These are phyloP conservation scores for Whitmania pigra DNA, from an alignment of 1,140 invertebrate genomes.

Conservation along the genomic window DNA sequence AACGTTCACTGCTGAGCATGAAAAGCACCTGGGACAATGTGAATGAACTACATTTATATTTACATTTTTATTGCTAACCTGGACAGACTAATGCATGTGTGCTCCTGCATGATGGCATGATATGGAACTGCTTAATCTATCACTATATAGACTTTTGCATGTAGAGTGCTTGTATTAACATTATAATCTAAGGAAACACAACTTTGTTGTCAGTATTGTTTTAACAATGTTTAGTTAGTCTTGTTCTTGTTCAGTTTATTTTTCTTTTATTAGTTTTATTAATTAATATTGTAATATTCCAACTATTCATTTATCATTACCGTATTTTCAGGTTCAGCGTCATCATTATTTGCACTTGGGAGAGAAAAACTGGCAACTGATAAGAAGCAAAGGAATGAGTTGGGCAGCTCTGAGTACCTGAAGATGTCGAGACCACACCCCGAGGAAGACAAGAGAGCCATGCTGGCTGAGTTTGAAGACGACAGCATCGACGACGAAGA, in stretches of 20 bases:
- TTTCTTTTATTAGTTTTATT: too few relatives aligned
- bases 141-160: too few relatives aligned
- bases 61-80: too few relatives aligned
- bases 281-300: neutral
- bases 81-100: too few relatives aligned
- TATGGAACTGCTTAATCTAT: too few relatives aligned
- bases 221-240: neutral
- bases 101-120: too few relatives aligned
- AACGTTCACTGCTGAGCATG: too few relatives aligned
- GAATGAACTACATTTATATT: too few relatives aligned
- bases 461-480: conserved; percentile 7
- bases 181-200: too few relatives aligned
- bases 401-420: neutral
- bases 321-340: neutral
- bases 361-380: neutral
- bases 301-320: neutral
- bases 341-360: conserved; percentile 1
- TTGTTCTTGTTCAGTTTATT: too few relatives aligned
- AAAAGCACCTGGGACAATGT: too few relatives aligned
- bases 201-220: neutral
- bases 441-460: neutral
- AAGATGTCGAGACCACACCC: neutral
- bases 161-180: too few relatives aligned
- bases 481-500: neutral
- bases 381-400: neutral